A percentile compares a stretch with the other conserved stretches of the same genome.
Conservation (phyloP, 2,113 vertebrate genomes). For the Nothoprocta perdicaria region DNA sequence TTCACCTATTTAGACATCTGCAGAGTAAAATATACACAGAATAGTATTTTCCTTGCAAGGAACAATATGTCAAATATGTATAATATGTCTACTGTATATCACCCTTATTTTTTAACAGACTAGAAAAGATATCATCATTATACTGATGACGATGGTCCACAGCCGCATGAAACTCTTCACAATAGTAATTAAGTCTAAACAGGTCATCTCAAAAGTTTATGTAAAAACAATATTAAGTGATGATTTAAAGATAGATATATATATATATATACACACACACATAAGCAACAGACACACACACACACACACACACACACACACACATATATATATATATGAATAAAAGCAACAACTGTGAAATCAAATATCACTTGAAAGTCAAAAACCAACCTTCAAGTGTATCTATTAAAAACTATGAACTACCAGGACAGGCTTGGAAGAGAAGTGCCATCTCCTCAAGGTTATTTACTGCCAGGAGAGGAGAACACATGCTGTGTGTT, state of each 20-base stretch:
- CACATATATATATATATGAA: no score
- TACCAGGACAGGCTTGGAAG: background rate
- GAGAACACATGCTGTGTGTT: background rate
- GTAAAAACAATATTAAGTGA: background rate
- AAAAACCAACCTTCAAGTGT: background rate
- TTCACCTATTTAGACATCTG: background rate
- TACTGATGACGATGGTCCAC: background rate
- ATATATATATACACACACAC: no score
- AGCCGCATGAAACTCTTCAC: background rate
- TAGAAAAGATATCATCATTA: background rate
- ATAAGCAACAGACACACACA: no score
- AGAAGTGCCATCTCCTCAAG: slow-evolving; percentile 10
- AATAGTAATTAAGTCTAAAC: background rate
- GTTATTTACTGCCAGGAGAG: background rate
- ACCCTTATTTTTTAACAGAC: background rate
- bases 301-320: no score
- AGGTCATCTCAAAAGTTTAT: background rate
- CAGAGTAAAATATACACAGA: background rate
- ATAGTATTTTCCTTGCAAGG: no score
- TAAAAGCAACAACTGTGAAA: background rate
- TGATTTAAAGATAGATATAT: background rate
- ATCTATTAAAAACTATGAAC: background rate
- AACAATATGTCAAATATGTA: no score
- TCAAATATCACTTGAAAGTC: background rate
- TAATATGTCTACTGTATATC: no score